These are phyloP conservation scores for Anastrepha ludens DNA, from an alignment of 1,140 invertebrate species.

Conservation along the genomic window DNA sequence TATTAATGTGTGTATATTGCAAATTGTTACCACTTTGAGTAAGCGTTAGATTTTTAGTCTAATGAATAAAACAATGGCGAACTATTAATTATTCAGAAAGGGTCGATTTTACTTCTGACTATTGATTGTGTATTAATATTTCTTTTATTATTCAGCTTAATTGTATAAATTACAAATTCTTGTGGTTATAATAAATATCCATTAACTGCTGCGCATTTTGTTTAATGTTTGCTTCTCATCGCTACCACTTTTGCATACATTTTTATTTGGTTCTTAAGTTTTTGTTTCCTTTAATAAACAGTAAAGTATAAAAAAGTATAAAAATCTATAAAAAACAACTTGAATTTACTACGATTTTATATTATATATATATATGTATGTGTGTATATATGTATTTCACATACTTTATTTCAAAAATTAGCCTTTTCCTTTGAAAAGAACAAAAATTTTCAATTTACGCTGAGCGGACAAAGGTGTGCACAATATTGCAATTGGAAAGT, in stretches of 20 bases:
- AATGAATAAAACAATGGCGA: no score
- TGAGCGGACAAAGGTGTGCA: not conserved
- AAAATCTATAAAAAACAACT: constrained; percentile 13
- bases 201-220: not conserved
- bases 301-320: constrained; percentile 54
- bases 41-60: no score
- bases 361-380: not conserved
- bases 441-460: not conserved
- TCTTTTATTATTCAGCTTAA: not conserved
- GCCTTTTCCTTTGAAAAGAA: constrained; percentile 15
- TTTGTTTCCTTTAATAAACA: constrained; percentile 29
- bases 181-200: not conserved
- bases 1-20: no score
- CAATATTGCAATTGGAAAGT: no score
- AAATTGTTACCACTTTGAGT: no score
- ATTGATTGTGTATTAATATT: no score
- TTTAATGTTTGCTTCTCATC: not conserved
- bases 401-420: not conserved
- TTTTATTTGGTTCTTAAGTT: not conserved
- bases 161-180: not conserved
- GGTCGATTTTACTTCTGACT: no score
- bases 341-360: no score
- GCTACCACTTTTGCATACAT: not conserved
- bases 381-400: no score
- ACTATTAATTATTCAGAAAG: no score